phyloP scores from a whole-genome alignment of 2,888 invertebrate species.

The Corbicula japonica region DNA sequence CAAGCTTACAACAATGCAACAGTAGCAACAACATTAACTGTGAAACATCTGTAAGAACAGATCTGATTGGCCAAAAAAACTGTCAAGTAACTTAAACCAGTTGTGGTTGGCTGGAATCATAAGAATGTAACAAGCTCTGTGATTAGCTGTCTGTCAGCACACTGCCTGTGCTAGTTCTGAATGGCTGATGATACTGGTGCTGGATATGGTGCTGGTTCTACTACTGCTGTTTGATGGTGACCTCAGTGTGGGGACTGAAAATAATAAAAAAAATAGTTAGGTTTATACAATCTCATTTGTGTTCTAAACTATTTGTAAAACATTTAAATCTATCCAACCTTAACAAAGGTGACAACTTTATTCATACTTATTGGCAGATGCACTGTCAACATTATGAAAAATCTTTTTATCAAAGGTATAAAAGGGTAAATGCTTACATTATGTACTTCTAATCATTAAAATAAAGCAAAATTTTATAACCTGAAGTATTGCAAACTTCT shows the following conservation, averaged over 20 bases:
- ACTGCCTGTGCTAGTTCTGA: slow-evolving; percentile 56
- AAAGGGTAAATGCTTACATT: neutral
- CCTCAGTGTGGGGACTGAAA: slow-evolving; percentile 61
- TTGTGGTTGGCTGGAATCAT: no score
- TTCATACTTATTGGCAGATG: neutral
- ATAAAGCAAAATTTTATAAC: no score
- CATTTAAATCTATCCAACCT: no score
- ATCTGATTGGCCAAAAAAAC: slow-evolving; percentile 6
- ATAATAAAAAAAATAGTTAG: slow-evolving; percentile 3
- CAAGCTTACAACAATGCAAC: no score
- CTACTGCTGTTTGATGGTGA: slow-evolving; percentile 35
- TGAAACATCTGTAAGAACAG: slow-evolving; percentile 10
- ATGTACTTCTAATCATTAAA: neutral
- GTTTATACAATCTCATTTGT: neutral
- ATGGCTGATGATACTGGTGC: slow-evolving; percentile 36
- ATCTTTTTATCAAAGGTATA: neutral
- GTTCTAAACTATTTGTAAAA: neutral
- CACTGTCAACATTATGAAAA: neutral
- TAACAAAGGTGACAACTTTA: neutral
- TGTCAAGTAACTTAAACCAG: neutral
- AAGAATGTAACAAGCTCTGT: slow-evolving; percentile 12
- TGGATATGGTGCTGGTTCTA: slow-evolving; percentile 20
- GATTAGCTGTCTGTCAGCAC: slow-evolving; percentile 50
- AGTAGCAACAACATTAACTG: no score
- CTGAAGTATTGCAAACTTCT: no score